A percentile compares a stretch with the other conserved stretches of the same genome.
Evolutionary conservation across 2,888 invertebrate species (phyloP).

Genomic region (Zele albiditarsus): DNA sequence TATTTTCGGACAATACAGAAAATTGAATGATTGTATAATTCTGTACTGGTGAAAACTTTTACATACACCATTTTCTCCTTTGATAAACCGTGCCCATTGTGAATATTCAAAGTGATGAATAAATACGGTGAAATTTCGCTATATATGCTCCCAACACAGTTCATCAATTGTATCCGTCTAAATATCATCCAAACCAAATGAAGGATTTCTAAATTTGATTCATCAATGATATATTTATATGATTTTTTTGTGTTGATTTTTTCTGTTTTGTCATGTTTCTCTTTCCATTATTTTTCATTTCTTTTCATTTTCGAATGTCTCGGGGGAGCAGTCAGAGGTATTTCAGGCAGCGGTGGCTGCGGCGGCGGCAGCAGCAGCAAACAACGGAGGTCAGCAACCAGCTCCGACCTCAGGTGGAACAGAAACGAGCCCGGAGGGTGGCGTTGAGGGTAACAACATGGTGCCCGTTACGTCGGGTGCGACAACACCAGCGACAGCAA

Average conservation of each 20-base stretch:
- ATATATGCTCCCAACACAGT: background rate
- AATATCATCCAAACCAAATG: too few relatives aligned
- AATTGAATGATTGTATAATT: too few relatives aligned
- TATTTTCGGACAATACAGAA: too few relatives aligned
- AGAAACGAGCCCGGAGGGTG: constrained; percentile 65
- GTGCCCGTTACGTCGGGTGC: constrained; percentile 73
- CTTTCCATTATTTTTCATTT: background rate
- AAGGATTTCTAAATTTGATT: too few relatives aligned
- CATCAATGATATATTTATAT: background rate
- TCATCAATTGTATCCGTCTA: background rate
- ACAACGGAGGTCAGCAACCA: constrained; percentile 71
- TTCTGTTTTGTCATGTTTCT: background rate
- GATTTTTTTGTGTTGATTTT: background rate
- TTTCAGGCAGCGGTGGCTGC: constrained; percentile 75
- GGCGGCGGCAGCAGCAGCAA: constrained; percentile 72
- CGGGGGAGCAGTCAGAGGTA: constrained; percentile 74
- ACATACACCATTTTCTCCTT: too few relatives aligned
- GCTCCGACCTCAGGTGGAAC: constrained; percentile 66
- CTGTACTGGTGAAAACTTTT: too few relatives aligned
- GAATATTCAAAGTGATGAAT: too few relatives aligned
- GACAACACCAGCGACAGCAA: constrained; percentile 74
- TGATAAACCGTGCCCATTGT: too few relatives aligned
- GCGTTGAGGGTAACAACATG: constrained; percentile 74
- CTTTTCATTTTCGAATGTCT: constrained; percentile 2
- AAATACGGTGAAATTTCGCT: too few relatives aligned